Evolutionary conservation across 2,113 vertebrate genomes (phyloP), one percentile per base, ranked within the genome.

Genomic region (Pogonocichla stellata): DNA sequence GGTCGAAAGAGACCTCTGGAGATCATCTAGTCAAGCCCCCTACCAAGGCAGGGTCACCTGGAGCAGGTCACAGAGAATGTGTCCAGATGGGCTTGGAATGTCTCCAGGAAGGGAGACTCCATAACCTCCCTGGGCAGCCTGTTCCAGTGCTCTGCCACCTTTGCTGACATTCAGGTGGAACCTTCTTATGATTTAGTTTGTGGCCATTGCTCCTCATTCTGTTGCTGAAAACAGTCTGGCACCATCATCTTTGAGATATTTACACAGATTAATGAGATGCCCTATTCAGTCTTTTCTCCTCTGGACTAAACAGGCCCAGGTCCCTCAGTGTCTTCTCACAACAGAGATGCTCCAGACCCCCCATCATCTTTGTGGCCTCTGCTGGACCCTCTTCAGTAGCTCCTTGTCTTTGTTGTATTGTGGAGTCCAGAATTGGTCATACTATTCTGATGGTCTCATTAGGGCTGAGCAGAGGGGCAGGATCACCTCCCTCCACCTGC

Each of bases 181-280:
- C n/a, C 4, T 31, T 36, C 11, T n/a, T 38, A 38, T 34, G 38
- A 17, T 60, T 67, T 47, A 45, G 9, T 47, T 82, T n/a, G 15
- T 47, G n/a, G 20, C 9, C 40, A 15, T 19, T 54, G 3, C 38
- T 74, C 10, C 38, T 89, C 0, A 0, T 47, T 33, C 38, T 61
- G 24, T 75, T 0, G 0, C 40, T 20, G 33, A 29, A 38, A 66
- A 47, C 5, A 45, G 16, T 51, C 25, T 72, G 29, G 12, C 31
- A 12, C 31, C 22, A 15, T 23, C 0, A 0, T 9, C 69, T 20
- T 12, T 20, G 47, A 47, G n/a, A 47, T 40, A 40, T 3, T 89
- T 40, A 5, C 2, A 25, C 1, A 1, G 9, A 14, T 74, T 40
- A n/a, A 34, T 60, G 61, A n/a, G 24, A 22, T 17, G 28, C 4